Percentiles rank a stretch among this genome's conserved stretches.
Evolutionary conservation across 1,140 invertebrate species (phyloP).

Genomic region (Zaprionus tsacasi): DNA sequence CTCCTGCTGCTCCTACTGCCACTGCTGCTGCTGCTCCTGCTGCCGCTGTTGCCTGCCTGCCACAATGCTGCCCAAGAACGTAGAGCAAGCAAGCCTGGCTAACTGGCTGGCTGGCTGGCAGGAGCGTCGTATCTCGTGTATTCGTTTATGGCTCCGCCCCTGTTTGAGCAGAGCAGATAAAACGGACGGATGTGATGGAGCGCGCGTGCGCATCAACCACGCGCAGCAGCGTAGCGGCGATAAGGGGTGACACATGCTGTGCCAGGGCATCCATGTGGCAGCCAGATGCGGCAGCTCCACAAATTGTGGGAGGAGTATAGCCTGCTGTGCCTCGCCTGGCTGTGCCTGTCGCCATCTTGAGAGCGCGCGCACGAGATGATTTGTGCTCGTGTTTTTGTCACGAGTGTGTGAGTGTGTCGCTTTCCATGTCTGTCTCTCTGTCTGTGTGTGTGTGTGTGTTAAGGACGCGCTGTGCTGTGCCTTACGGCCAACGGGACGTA

Average conservation of each 20-base stretch:
- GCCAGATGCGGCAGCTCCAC: constrained; percentile 10
- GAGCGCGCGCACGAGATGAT: constrained; percentile 54
- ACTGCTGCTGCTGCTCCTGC: background rate
- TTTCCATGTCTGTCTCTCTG: background rate
- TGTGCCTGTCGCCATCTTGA: constrained; percentile 67
- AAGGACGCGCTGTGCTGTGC: constrained; percentile 58
- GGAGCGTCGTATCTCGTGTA: background rate
- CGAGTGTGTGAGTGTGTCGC: background rate
- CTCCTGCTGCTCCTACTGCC: background rate
- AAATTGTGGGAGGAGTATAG: constrained; percentile 62
- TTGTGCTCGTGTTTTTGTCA: constrained; percentile 21
- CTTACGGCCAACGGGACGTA: constrained; percentile 38
- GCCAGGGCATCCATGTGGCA: constrained; percentile 36
- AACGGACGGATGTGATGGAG: constrained; percentile 32
- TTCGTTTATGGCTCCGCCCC: constrained; percentile 53
- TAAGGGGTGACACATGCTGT: no score
- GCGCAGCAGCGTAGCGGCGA: no score
- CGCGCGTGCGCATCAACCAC: constrained; percentile 71
- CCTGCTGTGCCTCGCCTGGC: background rate
- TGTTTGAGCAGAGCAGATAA: constrained; percentile 34
- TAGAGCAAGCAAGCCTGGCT: constrained; percentile 12
- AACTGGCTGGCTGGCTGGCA: no score
- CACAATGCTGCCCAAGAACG: constrained; percentile 56
- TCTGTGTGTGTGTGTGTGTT: constrained; percentile 22
- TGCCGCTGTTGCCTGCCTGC: constrained; percentile 1